Conservation (phyloP, 2,888 invertebrate species). For the Cryptocephalus primarius region DNA sequence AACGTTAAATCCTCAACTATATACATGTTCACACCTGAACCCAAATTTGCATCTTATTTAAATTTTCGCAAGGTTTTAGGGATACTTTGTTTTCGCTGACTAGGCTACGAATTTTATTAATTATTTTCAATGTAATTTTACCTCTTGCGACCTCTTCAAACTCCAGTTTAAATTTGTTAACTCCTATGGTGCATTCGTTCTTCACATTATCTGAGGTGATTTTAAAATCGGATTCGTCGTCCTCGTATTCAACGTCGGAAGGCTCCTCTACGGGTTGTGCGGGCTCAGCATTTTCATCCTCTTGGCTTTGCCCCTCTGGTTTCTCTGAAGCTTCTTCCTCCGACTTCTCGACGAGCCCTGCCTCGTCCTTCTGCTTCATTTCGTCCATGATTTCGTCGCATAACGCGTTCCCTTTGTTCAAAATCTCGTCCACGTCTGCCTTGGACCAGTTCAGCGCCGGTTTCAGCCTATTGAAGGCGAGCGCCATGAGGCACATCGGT, state of each 20-base stretch:
- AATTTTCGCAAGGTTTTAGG: too few relatives aligned
- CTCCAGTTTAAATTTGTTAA: conserved; percentile 25
- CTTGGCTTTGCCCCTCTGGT: conserved; percentile 1
- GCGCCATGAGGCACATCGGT: conserved; percentile 29
- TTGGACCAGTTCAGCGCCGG: conserved; percentile 25
- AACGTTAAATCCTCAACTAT: too few relatives aligned
- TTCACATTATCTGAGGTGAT: conserved; percentile 26
- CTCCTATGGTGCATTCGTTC: conserved; percentile 29
- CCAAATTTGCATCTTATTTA: too few relatives aligned
- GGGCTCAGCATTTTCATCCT: conserved; percentile 8
- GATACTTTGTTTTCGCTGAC: too few relatives aligned
- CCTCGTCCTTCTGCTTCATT: conserved; percentile 4
- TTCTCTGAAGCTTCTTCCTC: neutral
- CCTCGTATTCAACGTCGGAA: neutral
- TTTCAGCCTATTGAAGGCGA: conserved; percentile 28
- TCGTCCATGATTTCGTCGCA: conserved; percentile 26
- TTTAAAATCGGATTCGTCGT: conserved; percentile 1
- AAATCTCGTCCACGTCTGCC: conserved; percentile 29
- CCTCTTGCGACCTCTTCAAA: conserved; percentile 16
- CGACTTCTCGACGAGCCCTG: conserved; percentile 1
- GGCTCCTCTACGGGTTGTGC: conserved; percentile 1
- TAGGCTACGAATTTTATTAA: too few relatives aligned
- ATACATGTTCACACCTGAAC: too few relatives aligned
- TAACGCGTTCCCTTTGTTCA: conserved; percentile 28
- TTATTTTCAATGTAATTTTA: conserved; percentile 4